A percentile compares a stretch with the other conserved stretches of the same genome.
Conservation (phyloP, 2,888 invertebrate species). For the Zootermopsis nevadensis region DNA sequence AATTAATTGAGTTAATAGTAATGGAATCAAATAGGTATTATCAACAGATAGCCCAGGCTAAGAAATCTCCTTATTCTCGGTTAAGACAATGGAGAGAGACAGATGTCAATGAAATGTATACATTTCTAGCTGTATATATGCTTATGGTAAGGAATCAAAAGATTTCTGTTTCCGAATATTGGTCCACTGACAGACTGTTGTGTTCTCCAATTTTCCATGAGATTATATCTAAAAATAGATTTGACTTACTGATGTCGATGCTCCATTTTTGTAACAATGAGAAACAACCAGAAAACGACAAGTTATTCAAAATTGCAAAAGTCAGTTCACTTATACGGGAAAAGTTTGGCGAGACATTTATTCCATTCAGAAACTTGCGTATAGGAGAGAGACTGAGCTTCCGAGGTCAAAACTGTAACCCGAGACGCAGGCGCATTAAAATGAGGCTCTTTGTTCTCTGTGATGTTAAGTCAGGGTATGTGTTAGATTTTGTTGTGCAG, state of each 20-base stretch:
- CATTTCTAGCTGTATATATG: neutral
- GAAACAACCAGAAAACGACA: neutral
- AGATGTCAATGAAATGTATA: constrained; percentile 1
- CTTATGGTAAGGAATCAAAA: neutral
- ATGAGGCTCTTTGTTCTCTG: neutral
- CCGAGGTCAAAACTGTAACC: neutral
- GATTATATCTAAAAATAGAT: neutral
- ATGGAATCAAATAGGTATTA: neutral
- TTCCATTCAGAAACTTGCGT: neutral
- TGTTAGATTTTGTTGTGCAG: neutral
- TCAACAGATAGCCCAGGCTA: neutral
- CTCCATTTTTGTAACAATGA: neutral
- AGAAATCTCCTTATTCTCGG: neutral
- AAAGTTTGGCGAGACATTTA: neutral
- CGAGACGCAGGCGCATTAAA: neutral
- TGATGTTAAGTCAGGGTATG: neutral
- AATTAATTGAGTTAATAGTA: neutral
- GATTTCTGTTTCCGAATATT: neutral
- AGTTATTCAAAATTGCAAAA: neutral
- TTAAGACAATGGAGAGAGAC: neutral
- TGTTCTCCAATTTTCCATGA: neutral
- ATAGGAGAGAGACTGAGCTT: neutral
- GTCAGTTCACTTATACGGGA: neutral
- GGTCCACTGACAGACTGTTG: neutral
- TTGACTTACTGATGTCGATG: neutral